phyloP scores from a whole-genome alignment of 2,888 invertebrate species.

The Omphaloscelis lunosa region DNA sequence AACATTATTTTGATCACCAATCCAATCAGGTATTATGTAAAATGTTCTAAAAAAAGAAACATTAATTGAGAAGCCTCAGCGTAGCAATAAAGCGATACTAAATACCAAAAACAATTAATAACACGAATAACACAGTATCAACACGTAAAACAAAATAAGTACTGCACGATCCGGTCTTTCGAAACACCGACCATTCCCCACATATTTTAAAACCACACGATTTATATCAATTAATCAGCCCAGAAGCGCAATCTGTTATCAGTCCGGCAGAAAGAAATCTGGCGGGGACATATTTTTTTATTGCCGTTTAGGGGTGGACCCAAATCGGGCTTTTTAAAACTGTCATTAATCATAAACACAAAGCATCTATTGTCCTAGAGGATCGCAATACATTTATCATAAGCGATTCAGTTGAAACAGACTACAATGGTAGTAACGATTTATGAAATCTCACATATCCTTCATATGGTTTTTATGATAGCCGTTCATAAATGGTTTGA shows the following conservation, averaged over 20 bases:
- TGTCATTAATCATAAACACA: conserved; percentile 77
- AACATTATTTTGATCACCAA: neutral
- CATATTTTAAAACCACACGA: conserved; percentile 60
- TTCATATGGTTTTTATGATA: conserved; percentile 64
- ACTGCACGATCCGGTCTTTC: conserved; percentile 5
- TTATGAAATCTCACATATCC: conserved; percentile 82
- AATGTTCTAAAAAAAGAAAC: neutral
- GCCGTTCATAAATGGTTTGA: conserved; percentile 44
- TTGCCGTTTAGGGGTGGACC: conserved; percentile 67
- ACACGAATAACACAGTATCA: conserved; percentile 13
- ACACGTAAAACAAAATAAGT: conserved; percentile 48
- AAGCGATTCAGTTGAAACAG: conserved; percentile 73
- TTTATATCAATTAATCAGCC: conserved; percentile 69
- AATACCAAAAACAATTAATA: conserved; percentile 20
- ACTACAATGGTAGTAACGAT: conserved; percentile 73
- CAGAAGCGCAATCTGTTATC: conserved; percentile 67
- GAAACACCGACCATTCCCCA: conserved; percentile 40
- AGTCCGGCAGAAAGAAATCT: conserved; percentile 67
- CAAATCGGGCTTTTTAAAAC: conserved; percentile 75
- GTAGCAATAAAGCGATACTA: conserved; percentile 5
- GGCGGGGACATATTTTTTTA: conserved; percentile 70
- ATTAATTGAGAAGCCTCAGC: neutral
- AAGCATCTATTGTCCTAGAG: conserved; percentile 77
- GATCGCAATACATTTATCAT: conserved; percentile 86
- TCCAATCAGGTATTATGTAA: neutral